Conservation (phyloP, 2,113 vertebrate genomes). For the Corythoichthys intestinalis region DNA sequence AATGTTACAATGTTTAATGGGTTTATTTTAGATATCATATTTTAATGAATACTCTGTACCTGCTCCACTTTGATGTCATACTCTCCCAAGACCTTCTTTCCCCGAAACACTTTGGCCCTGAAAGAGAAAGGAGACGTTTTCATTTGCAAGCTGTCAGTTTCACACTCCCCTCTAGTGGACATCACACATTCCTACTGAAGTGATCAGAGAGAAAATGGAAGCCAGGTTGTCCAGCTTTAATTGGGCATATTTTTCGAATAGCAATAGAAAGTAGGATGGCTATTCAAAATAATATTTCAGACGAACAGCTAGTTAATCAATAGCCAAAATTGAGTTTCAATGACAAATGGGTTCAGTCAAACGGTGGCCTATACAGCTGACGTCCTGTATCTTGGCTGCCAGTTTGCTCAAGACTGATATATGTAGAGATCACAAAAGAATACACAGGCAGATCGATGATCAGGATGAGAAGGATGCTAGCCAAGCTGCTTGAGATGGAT, state of each 20-base stretch:
- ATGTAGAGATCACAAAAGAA: constrained; percentile 18
- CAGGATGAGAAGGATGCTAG: constrained; percentile 5
- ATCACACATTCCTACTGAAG: not conserved
- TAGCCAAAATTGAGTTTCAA: constrained; percentile 1
- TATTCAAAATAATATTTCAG: not conserved
- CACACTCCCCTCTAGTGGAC: constrained; percentile 74
- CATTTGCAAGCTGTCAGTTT: constrained; percentile 4
- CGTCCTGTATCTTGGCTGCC: constrained; percentile 19
- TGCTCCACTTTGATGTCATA: constrained; percentile 95
- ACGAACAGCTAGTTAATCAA: not conserved
- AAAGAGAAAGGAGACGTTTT: constrained; percentile 10
- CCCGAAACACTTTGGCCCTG: constrained; percentile 92
- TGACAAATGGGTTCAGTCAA: constrained; percentile 23
- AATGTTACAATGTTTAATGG: too few relatives aligned
- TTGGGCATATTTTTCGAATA: constrained; percentile 12
- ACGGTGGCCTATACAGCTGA: not conserved
- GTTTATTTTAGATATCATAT: too few relatives aligned
- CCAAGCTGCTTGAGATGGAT: constrained; percentile 15
- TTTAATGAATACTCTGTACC: constrained; percentile 67
- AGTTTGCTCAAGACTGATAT: constrained; percentile 12
- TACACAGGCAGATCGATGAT: constrained; percentile 2
- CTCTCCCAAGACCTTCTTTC: constrained; percentile 92
- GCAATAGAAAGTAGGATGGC: not conserved
- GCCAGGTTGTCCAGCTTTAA: constrained; percentile 10
- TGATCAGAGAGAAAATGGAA: constrained; percentile 45